Base-by-base conservation (phyloP, 2,888 invertebrate species). In the Gastracanthus pulcherrimus region DNA sequence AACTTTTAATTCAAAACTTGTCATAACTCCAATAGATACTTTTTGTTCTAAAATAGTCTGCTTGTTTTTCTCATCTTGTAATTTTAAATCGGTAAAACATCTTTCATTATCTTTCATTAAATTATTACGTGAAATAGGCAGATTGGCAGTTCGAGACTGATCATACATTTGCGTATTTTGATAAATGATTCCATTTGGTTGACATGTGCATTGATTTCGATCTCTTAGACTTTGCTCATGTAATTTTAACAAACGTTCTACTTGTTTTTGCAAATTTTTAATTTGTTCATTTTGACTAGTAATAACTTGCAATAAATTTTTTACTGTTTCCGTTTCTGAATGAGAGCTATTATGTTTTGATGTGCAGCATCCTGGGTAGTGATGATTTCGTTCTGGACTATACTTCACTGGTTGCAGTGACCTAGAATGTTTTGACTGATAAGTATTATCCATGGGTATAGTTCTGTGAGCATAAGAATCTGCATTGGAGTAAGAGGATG, bases 1-100 rank as follows among this genome's bases (percentile, higher is more conserved):
- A 19, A 90, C 87, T 31, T 88, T 91, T 87, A 95, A 93, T 91
- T 95, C 95, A 89, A 95, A 95, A 89, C 95, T 95, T 1, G 95
- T 95, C 94, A 95, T 95, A 2, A 95, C 94, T 79, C 95, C 95
- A 75, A 95, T 94, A 0, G 95, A 95, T 86, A 95, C 94, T 90
- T 93, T 95, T 86, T 91, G 93, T 90, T 89, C 91, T 90, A 89
- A 86, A 89, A 86, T 89, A 86, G 89, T 90, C 87, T 84, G 92
- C 83, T 85, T 86, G 38, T 77, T 81, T 41, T 84, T 83, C 9
- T 89, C 87, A 55, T 84, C 82, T 80, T 82, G 80, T 67, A 60
- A 34, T 34, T 83, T 81, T 36, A 77, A 51, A 55, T 82, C 71
- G 31, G 80, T 23, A 76, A 41, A 76, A 69, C 83, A 84, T 60